Base-by-base conservation (phyloP, 2,797 vertebrate species). In the Apodemus agrarius region DNA sequence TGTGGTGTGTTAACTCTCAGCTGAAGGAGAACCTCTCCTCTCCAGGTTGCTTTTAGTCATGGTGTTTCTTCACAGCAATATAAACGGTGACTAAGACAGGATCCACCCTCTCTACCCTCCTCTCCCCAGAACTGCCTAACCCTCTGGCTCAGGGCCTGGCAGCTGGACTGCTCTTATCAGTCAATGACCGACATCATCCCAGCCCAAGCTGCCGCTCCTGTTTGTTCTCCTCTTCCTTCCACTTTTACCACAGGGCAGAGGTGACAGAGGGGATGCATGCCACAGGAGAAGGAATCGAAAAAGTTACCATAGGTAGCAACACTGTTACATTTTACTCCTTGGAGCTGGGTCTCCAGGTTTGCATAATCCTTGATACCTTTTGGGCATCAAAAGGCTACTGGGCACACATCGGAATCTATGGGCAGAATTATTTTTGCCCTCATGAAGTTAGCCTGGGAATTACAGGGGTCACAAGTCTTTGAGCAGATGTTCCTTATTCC, bases 141-240 rank as follows among this genome's bases (percentile, higher is more conserved):
- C 34, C 34, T 31, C 16, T 1, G 22, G 46, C 22, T 6, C 52
- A 78, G 29, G 63, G 31, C 57, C n/a, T 57, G 6, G 69, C 1
- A 63, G 5, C 21, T 3, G 78, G 22, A 24, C 57, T n/a, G 80
- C 57, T 52, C 81, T 65, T 7, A 29, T 63, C 8, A 13, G 43
- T 0, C 6, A 57, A 17, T 49, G 63, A 78, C 0, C 43, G 63
- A 78, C 0, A 0, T 57, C 57, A 40, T 34, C 0, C 3, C 8
- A 21, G 40, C 57, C n/a, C 17, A 76, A 21, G n/a, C 17, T 6
- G 61, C 46, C 49, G 46, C 26, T 26, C 46, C 43, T 9, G n/a
- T 81, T 12, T 29, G 1, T 24, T 63, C 78, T 75, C 31, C 10
- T 46, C 43, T 46, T 14, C 34, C 31, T 57, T 57, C 4, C 67